Percentiles rank a stretch among this genome's conserved stretches.
Evolutionary conservation across 92 coral and sea anemone genomes (phyloP).

Genomic region (Bergia puertoricense): DNA sequence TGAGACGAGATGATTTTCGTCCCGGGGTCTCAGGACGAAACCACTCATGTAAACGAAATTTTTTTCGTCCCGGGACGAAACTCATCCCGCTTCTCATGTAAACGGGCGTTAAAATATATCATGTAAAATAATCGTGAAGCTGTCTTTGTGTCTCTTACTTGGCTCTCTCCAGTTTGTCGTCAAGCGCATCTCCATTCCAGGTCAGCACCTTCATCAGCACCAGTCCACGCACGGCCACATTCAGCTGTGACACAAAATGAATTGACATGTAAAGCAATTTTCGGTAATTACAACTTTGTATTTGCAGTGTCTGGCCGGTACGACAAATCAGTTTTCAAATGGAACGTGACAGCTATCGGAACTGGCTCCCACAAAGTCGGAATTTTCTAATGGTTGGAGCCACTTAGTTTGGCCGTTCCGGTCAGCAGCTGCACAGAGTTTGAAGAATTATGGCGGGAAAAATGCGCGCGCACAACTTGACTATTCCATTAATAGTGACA

Average conservation of each 20-base stretch:
- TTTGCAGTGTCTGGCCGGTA: neutral
- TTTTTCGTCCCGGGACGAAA: too few relatives aligned
- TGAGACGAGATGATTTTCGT: too few relatives aligned
- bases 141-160: constrained; percentile 50
- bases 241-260: constrained; percentile 55
- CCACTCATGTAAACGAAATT: too few relatives aligned
- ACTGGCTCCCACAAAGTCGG: neutral
- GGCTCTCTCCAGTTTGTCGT: constrained; percentile 70
- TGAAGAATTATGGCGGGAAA: neutral
- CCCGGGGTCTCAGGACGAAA: too few relatives aligned
- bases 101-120: too few relatives aligned
- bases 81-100: too few relatives aligned
- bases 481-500: too few relatives aligned
- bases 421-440: neutral
- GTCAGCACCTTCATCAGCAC: constrained; percentile 61
- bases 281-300: neutral
- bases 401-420: neutral
- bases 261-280: neutral
- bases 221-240: constrained; percentile 68
- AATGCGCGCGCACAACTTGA: neutral
- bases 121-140: neutral
- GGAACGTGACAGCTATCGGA: neutral
- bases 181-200: constrained; percentile 84
- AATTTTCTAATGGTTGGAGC: neutral
- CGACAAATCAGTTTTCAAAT: neutral